phyloP scores from a whole-genome alignment of 2,888 invertebrate species.

The Thera britannica region DNA sequence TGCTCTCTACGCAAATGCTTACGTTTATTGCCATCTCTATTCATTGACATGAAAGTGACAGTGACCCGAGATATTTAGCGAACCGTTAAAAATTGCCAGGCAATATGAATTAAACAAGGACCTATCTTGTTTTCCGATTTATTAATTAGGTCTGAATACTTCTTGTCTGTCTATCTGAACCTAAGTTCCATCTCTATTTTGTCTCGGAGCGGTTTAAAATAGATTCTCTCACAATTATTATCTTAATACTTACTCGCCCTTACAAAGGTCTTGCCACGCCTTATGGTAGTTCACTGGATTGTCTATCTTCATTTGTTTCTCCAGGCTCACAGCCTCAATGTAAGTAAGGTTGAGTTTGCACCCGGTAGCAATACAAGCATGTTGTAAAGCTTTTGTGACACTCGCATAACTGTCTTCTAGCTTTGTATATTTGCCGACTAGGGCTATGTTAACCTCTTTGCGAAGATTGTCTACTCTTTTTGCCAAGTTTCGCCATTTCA shows the following conservation, averaged over 20 bases:
- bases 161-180: too few species aligned
- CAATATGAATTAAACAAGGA: background rate
- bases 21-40: too few species aligned
- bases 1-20: too few species aligned
- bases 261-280: conserved; percentile 96
- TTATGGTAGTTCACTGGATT: conserved; percentile 95
- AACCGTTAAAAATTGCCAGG: background rate
- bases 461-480: conserved; percentile 93
- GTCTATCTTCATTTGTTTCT: conserved; percentile 88
- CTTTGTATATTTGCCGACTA: conserved; percentile 99
- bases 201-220: too few species aligned
- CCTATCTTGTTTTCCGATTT: background rate
- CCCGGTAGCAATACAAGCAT: conserved; percentile 94
- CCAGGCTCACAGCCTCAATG: conserved; percentile 96
- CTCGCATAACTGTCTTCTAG: conserved; percentile 98
- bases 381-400: conserved; percentile 96
- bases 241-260: conserved; percentile 88
- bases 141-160: background rate
- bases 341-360: conserved; percentile 94
- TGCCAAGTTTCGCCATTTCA: conserved; percentile 95
- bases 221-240: background rate
- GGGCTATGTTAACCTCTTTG: conserved; percentile 93
- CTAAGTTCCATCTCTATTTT: too few species aligned
- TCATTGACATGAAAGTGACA: too few species aligned
- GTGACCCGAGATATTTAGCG: too few species aligned